Conservation (phyloP, 2,888 invertebrate genomes). For the Polyploca ridens region DNA sequence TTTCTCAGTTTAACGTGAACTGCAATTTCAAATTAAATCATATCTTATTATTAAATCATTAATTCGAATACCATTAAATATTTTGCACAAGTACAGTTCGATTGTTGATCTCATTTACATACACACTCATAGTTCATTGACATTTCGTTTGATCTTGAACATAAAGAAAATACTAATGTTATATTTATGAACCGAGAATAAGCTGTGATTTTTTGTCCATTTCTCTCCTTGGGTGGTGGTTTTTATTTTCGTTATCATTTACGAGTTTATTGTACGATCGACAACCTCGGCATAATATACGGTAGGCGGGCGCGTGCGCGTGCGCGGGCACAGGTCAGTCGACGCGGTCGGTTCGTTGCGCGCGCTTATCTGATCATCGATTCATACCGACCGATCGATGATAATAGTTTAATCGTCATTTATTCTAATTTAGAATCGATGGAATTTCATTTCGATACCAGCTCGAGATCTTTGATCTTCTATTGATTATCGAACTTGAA, state of each 20-base stretch:
- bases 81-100: constrained; percentile 13
- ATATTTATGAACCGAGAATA: constrained; percentile 31
- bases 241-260: constrained; percentile 80
- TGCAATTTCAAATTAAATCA: too few species aligned
- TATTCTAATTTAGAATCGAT: neutral
- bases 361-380: constrained; percentile 58
- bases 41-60: neutral
- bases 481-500: neutral
- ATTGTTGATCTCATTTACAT: constrained; percentile 28
- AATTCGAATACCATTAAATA: neutral
- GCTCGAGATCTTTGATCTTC: neutral
- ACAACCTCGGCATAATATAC: constrained; percentile 58
- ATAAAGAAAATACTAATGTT: constrained; percentile 20
- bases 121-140: constrained; percentile 28
- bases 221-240: constrained; percentile 67
- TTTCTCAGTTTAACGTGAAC: too few species aligned
- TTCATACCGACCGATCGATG: constrained; percentile 34
- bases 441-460: neutral
- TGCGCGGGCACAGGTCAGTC: constrained; percentile 69
- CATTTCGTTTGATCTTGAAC: constrained; percentile 42
- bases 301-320: constrained; percentile 55
- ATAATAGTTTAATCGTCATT: constrained; percentile 1
- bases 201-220: constrained; percentile 46
- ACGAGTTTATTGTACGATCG: constrained; percentile 61
- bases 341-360: constrained; percentile 64